Conservation (phyloP, 2,797 vertebrate species). For the Anguilla marmorata region DNA sequence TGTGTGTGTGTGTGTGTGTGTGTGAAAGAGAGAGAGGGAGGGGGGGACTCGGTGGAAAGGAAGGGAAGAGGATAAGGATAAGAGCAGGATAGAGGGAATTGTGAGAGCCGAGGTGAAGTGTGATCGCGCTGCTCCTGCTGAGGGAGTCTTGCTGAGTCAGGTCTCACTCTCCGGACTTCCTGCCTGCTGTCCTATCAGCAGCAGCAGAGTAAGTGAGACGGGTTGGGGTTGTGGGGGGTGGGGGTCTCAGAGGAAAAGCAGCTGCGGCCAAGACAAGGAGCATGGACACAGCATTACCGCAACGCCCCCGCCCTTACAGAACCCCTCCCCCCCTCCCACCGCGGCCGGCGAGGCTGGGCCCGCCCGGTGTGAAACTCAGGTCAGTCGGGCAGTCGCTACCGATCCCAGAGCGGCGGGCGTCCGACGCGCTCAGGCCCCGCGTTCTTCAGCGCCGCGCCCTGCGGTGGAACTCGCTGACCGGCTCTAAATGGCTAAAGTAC, state of each 20-base stretch:
- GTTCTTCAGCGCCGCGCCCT: neutral
- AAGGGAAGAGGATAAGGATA: neutral
- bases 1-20: neutral
- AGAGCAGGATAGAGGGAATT: neutral
- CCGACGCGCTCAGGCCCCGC: neutral
- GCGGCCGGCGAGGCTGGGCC: neutral
- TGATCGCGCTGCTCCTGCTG: neutral
- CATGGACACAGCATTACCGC: neutral
- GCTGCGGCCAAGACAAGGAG: slow-evolving; percentile 1
- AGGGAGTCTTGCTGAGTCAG: neutral
- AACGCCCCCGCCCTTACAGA: neutral
- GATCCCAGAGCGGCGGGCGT: neutral
- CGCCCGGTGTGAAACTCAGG: neutral
- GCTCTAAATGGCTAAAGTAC: neutral
- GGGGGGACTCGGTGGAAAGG: neutral
- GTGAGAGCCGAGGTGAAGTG: neutral
- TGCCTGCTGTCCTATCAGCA: slow-evolving; percentile 31
- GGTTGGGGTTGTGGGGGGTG: neutral
- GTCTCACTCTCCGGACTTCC: slow-evolving; percentile 20
- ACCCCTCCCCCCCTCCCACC: neutral
- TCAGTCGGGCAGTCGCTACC: neutral
- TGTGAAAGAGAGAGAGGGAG: neutral
- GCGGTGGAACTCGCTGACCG: neutral
- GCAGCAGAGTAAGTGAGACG: slow-evolving; percentile 22
- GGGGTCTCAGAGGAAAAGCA: neutral